A percentile compares a stretch with the other conserved stretches of the same genome.
These are phyloP conservation scores for Microtus pennsylvanicus DNA, from an alignment of 2,113 vertebrate species.

Conservation along the genomic window DNA sequence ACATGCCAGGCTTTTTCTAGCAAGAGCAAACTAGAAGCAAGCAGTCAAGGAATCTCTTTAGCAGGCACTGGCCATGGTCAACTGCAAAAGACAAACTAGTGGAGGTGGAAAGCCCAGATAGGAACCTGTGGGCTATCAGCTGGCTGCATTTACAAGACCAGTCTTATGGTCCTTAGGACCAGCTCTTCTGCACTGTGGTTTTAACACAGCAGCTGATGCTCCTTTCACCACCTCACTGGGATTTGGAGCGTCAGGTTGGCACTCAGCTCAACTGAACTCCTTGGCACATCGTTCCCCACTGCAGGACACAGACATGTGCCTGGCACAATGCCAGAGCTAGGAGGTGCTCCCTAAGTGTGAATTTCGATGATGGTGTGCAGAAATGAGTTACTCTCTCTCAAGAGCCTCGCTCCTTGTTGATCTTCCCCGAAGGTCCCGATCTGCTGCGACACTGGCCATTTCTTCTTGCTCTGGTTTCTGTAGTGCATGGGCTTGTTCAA, in stretches of 20 bases:
- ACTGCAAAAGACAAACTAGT: background rate
- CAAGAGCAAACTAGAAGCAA: background rate
- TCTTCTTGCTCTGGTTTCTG: background rate
- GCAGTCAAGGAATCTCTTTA: background rate
- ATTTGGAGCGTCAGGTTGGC: background rate
- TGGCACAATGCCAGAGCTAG: background rate
- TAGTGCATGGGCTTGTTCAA: background rate
- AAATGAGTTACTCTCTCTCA: too few species aligned
- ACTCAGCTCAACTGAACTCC: background rate
- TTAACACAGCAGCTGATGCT: background rate
- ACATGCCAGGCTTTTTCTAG: background rate
- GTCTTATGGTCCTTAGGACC: background rate
- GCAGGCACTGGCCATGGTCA: background rate
- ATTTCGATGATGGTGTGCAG: rapidly evolving
- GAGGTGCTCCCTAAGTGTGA: background rate
- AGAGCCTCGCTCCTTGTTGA: background rate
- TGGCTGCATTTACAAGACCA: background rate
- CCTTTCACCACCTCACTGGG: background rate
- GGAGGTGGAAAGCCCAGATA: background rate
- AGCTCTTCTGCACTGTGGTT: background rate
- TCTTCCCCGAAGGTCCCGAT: background rate
- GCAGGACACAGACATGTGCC: background rate
- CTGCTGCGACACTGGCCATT: background rate
- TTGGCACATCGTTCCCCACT: background rate
- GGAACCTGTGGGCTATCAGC: background rate